Base-by-base conservation (phyloP, 2,797 vertebrate species). In the Vultur gryphus region DNA sequence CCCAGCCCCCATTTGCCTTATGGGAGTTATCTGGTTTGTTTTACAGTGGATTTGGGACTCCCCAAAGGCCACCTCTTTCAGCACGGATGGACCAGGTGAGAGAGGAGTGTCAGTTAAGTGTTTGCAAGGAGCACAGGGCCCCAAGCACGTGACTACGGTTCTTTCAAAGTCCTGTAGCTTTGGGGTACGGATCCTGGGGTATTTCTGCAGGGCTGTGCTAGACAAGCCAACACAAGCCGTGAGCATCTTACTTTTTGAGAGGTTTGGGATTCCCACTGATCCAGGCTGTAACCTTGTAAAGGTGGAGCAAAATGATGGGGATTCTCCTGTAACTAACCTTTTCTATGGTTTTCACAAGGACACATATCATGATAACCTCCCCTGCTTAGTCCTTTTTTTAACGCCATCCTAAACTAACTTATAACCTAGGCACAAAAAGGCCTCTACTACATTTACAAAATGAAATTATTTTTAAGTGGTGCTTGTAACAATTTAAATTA, bases 61-160 rank as follows among this genome's bases (percentile, higher is more conserved):
- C 44, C 21, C 25, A 71, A 9, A 84, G n/a, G 24, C 44, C 29
- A 46, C 44, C 41, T 48, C 23, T 78, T 58, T 37, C 49, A 57
- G 43, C 39, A 77, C 2, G 1, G 64, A 23, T 77, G 51, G 44
- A 51, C 33, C 41, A 61, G 16, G 33, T 25, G 54, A 67, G 67
- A 46, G 37, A 83, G 65, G 4, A 79, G 37, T 35, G 25, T 35
- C 2, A 0, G 61, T 52, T 46, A 29, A 23, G 33, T 28, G 51
- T 76, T 58, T 28, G 44, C 23, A 80, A 65, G 46, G n/a, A 80
- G 26, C 35, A 52, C 31, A 44, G 37, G 41, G 61, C n/a, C 41
- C 13, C 31, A 24, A 5, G 23, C 4, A 1, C 3, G 1, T 29
- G 24, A 5, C 31, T 51, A 1, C 0, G 2, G 37, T 65, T 83